Conservation (phyloP, 2,797 vertebrate species). For the Leucoraja ocellata region DNA sequence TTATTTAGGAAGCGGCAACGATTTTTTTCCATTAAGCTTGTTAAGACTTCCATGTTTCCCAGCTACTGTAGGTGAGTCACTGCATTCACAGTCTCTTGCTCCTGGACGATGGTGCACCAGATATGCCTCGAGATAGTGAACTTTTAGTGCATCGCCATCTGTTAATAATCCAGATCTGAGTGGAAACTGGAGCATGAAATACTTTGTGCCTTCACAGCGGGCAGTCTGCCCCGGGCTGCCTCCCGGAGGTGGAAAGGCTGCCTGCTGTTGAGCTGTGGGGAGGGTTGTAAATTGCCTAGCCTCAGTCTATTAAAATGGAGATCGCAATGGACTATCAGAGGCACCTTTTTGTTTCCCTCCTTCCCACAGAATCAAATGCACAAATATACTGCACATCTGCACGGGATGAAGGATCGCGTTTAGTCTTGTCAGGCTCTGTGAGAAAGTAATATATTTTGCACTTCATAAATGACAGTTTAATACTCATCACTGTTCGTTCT, state of each 20-base stretch:
- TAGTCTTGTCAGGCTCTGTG: neutral
- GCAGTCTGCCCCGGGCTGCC: neutral
- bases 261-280: neutral
- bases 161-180: neutral
- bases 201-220: neutral
- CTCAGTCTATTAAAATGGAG: neutral
- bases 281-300: neutral
- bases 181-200: conserved; percentile 30
- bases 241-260: neutral
- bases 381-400: neutral
- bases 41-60: neutral
- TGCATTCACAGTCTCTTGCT: neutral
- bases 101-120: conserved; percentile 11
- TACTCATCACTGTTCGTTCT: neutral
- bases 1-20: neutral
- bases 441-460: conserved; percentile 26
- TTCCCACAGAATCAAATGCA: neutral
- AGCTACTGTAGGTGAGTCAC: neutral
- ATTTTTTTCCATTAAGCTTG: neutral
- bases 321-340: neutral
- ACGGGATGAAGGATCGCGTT: neutral
- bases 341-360: neutral
- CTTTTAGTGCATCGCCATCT: neutral
- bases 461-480: conserved; percentile 28
- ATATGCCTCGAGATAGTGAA: neutral